Conservation (phyloP, 64 coral and sea anemone genomes). For the Hydrozoanthus tunicans region DNA sequence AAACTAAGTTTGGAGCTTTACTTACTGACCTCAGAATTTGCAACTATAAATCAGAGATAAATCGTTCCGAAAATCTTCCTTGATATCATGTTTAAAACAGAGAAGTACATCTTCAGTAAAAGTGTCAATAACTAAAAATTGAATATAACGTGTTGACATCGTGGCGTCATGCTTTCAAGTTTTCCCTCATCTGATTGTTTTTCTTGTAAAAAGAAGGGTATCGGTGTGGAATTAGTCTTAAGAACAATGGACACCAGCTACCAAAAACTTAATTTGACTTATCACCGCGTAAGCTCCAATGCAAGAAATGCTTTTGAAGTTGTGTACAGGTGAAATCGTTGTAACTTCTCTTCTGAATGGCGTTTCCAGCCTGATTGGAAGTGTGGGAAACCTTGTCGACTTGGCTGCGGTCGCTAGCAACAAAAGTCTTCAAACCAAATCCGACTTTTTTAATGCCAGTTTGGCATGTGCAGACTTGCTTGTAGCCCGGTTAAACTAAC, state of each 20-base stretch:
- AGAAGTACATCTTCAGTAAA: no score
- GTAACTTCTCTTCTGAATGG: background rate
- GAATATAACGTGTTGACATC: background rate
- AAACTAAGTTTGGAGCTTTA: no score
- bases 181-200: no score
- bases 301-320: background rate
- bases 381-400: background rate
- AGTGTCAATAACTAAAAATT: background rate
- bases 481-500: background rate
- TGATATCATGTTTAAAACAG: no score
- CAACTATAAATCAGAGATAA: no score
- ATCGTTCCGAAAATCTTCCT: no score
- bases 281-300: background rate
- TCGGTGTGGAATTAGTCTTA: no score
- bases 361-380: background rate
- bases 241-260: no score
- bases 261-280: background rate
- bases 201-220: no score
- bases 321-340: background rate
- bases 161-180: no score
- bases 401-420: constrained; percentile 9
- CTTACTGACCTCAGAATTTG: no score
- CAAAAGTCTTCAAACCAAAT: constrained; percentile 7
- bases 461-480: constrained; percentile 17
- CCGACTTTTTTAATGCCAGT: constrained; percentile 31